Percentiles rank a stretch among this genome's conserved stretches.
Evolutionary conservation across 2,888 invertebrate species (phyloP).

Genomic region (Drosophila birchii): DNA sequence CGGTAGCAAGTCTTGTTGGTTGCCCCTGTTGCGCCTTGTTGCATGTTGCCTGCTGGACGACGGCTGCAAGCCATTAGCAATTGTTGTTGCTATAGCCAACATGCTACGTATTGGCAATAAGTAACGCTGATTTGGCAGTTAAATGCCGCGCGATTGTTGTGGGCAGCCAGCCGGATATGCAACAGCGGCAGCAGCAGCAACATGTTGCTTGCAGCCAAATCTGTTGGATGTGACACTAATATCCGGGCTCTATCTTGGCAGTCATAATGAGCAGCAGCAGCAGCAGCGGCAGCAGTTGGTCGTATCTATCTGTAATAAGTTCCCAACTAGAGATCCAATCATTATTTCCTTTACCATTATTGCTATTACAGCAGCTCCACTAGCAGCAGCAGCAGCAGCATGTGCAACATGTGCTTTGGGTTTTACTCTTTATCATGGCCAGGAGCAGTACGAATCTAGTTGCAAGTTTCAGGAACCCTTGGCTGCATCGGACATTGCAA

Average conservation of each 20-base stretch:
- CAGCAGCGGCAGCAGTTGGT: slow-evolving; percentile 41
- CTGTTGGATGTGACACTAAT: slow-evolving; percentile 77
- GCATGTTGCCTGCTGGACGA: slow-evolving; percentile 64
- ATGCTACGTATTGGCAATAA: slow-evolving; percentile 76
- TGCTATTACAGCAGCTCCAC: slow-evolving; percentile 29
- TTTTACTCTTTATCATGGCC: slow-evolving; percentile 25
- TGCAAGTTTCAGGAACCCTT: slow-evolving; percentile 13
- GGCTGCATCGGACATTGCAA: slow-evolving; percentile 7
- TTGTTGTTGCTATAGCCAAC: slow-evolving; percentile 64
- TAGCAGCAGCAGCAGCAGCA: slow-evolving; percentile 14
- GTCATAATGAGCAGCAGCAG: slow-evolving; percentile 53
- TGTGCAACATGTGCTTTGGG: slow-evolving; percentile 39
- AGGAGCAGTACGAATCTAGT: slow-evolving; percentile 25
- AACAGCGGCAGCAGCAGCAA: slow-evolving; percentile 42
- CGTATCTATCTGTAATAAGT: slow-evolving; percentile 42
- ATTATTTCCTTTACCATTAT: slow-evolving; percentile 42
- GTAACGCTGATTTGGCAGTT: slow-evolving; percentile 81
- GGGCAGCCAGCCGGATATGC: slow-evolving; percentile 76
- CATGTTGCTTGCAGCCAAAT: slow-evolving; percentile 76
- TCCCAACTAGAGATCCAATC: slow-evolving; percentile 33
- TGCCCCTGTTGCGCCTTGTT: slow-evolving; percentile 26
- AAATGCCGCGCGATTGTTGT: slow-evolving; percentile 65
- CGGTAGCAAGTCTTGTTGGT: slow-evolving; percentile 68
- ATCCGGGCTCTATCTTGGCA: slow-evolving; percentile 62
- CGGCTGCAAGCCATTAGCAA: slow-evolving; percentile 71